Percentiles rank a stretch among this genome's conserved stretches.
phyloP scores from a whole-genome alignment of 2,888 invertebrate genomes.

The Pyrocoelia pectoralis region DNA sequence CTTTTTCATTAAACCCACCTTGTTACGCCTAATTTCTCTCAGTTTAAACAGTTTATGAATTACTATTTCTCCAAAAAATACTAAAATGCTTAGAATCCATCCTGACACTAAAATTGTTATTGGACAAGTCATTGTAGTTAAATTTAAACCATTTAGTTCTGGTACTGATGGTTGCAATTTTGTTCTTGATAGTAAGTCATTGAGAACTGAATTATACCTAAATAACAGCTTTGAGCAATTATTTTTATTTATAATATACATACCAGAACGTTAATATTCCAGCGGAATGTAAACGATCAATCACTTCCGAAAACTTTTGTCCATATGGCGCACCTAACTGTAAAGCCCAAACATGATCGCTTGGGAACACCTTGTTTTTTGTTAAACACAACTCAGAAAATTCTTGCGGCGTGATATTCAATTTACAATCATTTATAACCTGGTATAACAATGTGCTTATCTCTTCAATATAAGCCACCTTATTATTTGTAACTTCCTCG shows the following conservation, averaged over 20 bases:
- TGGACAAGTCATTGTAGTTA: background rate
- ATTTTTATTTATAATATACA: background rate
- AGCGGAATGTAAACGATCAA: slow-evolving; percentile 18
- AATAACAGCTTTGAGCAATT: background rate
- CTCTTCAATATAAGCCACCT: slow-evolving; percentile 22
- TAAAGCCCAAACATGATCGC: slow-evolving; percentile 23
- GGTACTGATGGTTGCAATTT: background rate
- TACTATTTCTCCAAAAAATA: background rate
- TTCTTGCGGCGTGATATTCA: background rate
- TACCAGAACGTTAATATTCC: slow-evolving; percentile 21
- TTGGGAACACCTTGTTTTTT: slow-evolving; percentile 11
- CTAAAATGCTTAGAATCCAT: background rate
- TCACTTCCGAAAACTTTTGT: slow-evolving; percentile 12
- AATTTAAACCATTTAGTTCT: background rate
- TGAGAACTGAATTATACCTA: slow-evolving; percentile 9
- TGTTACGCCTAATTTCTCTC: background rate
- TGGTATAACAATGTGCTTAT: slow-evolving; percentile 13
- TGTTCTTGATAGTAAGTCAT: background rate
- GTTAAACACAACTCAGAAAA: slow-evolving; percentile 9
- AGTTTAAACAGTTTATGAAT: background rate
- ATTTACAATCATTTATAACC: slow-evolving; percentile 3
- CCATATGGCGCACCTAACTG: slow-evolving; percentile 18
- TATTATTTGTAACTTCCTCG: slow-evolving; percentile 2
- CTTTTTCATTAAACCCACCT: background rate
- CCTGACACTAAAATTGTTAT: background rate